A percentile compares a stretch with the other conserved stretches of the same genome.
Conservation (phyloP, 2,113 vertebrate species). For the Triplophysa tibetana region DNA sequence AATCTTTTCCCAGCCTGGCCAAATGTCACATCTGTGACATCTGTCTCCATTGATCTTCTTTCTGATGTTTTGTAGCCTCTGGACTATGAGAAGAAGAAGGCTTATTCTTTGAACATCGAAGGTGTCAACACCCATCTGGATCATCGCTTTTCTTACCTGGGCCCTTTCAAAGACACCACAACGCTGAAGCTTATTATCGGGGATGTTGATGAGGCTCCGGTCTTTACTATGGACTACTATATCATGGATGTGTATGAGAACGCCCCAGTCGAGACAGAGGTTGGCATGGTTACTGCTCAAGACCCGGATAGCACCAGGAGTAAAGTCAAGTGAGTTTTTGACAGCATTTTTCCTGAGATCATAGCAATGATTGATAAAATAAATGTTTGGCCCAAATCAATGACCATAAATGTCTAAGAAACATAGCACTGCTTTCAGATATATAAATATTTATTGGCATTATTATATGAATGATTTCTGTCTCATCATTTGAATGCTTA, state of each 20-base stretch:
- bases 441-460: not conserved
- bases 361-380: not conserved
- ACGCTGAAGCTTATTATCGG: constrained; percentile 91
- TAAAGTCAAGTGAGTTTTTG: constrained; percentile 81
- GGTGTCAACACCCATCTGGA: constrained; percentile 92
- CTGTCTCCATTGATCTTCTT: not conserved
- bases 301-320: constrained; percentile 91
- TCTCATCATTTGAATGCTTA: too few species aligned
- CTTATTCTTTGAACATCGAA: constrained; percentile 92
- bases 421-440: not conserved
- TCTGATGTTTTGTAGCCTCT: constrained; percentile 77
- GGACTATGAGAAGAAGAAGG: constrained; percentile 96
- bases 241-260: constrained; percentile 96
- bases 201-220: constrained; percentile 90
- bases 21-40: not conserved
- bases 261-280: constrained; percentile 78
- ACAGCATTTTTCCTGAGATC: not conserved
- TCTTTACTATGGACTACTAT: constrained; percentile 90
- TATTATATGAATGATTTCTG: not conserved
- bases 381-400: not conserved
- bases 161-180: constrained; percentile 91
- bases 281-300: constrained; percentile 89
- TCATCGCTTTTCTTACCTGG: constrained; percentile 89
- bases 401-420: not conserved
- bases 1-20: not conserved